Evolutionary conservation across 1,140 invertebrate genomes (phyloP).

Genomic region (Potamilus streckersoni): DNA sequence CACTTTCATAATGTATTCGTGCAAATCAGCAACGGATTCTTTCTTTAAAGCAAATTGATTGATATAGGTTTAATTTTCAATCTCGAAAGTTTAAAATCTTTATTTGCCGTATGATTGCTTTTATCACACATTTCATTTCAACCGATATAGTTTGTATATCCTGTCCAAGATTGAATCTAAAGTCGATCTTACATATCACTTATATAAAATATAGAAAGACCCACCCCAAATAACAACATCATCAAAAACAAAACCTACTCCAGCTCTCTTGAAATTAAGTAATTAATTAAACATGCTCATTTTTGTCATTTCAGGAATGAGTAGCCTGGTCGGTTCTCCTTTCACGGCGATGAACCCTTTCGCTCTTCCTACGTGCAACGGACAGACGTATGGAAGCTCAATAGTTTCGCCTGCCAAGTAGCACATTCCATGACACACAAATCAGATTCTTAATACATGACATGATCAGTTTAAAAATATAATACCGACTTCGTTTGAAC

Average conservation of each 20-base stretch:
- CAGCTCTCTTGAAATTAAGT: background rate
- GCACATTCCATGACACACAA: too few species aligned
- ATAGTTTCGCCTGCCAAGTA: conserved; percentile 79
- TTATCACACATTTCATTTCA: too few species aligned
- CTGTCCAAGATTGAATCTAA: background rate
- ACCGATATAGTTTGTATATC: too few species aligned
- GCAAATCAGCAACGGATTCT: too few species aligned
- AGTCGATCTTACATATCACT: background rate
- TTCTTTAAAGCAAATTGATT: too few species aligned
- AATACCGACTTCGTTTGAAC: too few species aligned
- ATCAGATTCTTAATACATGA: too few species aligned
- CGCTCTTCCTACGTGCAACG: conserved; percentile 87
- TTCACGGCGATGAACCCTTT: conserved; percentile 90
- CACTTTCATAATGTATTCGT: too few species aligned
- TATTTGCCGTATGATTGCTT: too few species aligned
- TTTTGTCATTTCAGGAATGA: conserved; percentile 71
- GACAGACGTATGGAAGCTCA: conserved; percentile 84
- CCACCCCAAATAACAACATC: background rate
- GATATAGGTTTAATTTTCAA: too few species aligned
- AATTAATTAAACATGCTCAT: conserved; percentile 1
- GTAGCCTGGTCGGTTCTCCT: conserved; percentile 84
- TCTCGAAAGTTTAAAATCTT: too few species aligned
- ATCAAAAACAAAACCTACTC: background rate
- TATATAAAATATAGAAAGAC: background rate
- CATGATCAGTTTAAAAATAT: too few species aligned